phyloP scores from a whole-genome alignment of 1,140 invertebrate genomes.

The Macrobrachium nipponense region DNA sequence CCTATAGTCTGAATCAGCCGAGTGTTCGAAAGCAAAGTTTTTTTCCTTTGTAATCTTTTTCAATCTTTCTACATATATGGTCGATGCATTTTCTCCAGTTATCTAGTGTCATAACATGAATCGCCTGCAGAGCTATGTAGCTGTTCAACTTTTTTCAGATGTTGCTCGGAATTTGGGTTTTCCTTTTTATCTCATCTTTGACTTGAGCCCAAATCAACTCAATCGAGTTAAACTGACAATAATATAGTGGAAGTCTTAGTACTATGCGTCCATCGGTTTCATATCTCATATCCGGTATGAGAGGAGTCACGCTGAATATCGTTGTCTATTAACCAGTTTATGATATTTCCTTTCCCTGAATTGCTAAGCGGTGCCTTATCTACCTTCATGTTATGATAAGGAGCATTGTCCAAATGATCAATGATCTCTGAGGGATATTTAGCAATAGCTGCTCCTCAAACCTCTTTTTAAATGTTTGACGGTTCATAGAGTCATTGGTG shows the following conservation, averaged over 20 bases:
- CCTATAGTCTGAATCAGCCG: too few species aligned
- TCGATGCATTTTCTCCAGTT: conserved; percentile 21
- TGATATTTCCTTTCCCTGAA: not conserved
- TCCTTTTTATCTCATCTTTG: conserved; percentile 1
- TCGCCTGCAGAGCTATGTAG: not conserved
- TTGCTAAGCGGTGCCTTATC: not conserved
- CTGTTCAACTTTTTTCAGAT: not conserved
- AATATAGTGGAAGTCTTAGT: conserved; percentile 25
- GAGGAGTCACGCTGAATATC: conserved; percentile 5
- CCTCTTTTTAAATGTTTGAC: conserved; percentile 3
- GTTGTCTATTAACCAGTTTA: conserved; percentile 3
- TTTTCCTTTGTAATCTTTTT: too few species aligned
- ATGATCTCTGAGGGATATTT: not conserved
- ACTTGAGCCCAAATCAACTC: conserved; percentile 26
- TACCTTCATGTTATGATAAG: conserved; percentile 5
- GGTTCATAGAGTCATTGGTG: conserved; percentile 12
- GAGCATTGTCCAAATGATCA: conserved; percentile 34
- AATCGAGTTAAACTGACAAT: conserved; percentile 17
- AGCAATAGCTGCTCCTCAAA: conserved; percentile 1
- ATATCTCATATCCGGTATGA: not conserved
- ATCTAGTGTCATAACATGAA: not conserved
- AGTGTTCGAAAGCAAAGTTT: too few species aligned
- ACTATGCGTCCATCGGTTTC: conserved; percentile 27
- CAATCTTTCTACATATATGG: not conserved
- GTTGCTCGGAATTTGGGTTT: not conserved